Conservation (phyloP, 64 coral and sea anemone genomes). For the Stichodactyla mertensii region DNA sequence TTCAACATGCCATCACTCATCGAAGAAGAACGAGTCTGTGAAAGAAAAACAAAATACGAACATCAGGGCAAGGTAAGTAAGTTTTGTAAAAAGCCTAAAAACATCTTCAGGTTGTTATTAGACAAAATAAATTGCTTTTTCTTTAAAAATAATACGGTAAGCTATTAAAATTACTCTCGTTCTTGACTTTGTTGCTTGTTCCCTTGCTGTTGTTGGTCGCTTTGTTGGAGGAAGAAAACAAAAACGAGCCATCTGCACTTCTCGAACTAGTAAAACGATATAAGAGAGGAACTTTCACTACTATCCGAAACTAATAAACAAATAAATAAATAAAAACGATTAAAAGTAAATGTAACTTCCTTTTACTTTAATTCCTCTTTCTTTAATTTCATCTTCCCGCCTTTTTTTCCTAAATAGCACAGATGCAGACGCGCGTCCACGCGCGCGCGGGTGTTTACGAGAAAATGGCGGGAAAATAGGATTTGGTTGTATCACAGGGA, state of each 20-base stretch:
- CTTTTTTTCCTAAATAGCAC: neutral
- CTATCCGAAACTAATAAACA: neutral
- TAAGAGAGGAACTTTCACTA: neutral
- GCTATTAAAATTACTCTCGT: neutral
- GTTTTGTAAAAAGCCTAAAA: too few relatives aligned
- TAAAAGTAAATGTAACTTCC: neutral
- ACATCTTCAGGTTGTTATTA: neutral
- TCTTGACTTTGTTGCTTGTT: neutral
- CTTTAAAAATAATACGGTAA: neutral
- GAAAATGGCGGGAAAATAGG: neutral
- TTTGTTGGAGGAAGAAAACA: conserved; percentile 23
- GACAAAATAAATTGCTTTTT: neutral
- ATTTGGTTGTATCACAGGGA: neutral
- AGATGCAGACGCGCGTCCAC: neutral
- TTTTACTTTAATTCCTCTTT: neutral
- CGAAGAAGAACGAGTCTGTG: neutral
- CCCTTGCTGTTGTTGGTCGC: neutral
- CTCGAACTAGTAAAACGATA: neutral
- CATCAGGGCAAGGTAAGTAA: too few relatives aligned
- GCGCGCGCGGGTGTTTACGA: neutral
- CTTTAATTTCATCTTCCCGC: neutral
- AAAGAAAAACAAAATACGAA: too few relatives aligned
- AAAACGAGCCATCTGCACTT: neutral
- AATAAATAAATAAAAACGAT: neutral
- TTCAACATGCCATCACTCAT: conserved; percentile 7